These are phyloP conservation scores for Peromyscus leucopus DNA, from an alignment of 2,113 vertebrate genomes.

Conservation along the genomic window DNA sequence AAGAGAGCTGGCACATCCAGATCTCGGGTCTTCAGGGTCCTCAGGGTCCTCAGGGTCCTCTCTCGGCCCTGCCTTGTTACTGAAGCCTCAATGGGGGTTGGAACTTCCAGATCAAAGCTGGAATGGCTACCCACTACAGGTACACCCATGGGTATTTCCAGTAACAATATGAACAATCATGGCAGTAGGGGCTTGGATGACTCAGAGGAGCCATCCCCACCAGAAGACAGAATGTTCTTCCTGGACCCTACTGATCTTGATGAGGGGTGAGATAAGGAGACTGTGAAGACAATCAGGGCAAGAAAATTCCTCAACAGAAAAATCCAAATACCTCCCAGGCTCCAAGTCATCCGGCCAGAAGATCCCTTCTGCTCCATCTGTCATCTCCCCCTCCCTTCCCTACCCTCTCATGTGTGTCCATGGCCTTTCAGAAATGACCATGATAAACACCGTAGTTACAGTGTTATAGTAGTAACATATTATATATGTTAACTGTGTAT, in stretches of 20 bases:
- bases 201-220: slow-evolving; percentile 93
- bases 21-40: too few species aligned
- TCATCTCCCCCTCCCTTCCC: neutral
- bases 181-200: slow-evolving; percentile 93
- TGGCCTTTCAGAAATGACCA: slow-evolving; percentile 12
- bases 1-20: too few species aligned
- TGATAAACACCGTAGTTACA: neutral
- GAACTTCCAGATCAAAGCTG: too few species aligned
- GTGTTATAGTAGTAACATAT: neutral
- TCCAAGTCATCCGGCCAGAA: neutral
- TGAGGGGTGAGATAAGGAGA: slow-evolving; percentile 95
- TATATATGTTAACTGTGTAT: slow-evolving; percentile 25
- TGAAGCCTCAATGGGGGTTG: too few species aligned
- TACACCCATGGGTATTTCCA: slow-evolving; percentile 96
- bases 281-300: slow-evolving; percentile 93
- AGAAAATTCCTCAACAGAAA: slow-evolving; percentile 23
- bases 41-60: too few species aligned
- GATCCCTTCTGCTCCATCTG: slow-evolving; percentile 63
- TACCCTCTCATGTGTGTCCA: neutral
- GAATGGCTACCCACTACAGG: slow-evolving; percentile 79
- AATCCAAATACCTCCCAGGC: slow-evolving; percentile 64
- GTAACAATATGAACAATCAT: slow-evolving; percentile 92
- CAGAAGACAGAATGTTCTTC: slow-evolving; percentile 97
- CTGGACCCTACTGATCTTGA: slow-evolving; percentile 95
- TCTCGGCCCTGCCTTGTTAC: too few species aligned